These are phyloP conservation scores for Baronia brevicornis DNA, from an alignment of 2,888 invertebrate genomes.

Conservation along the genomic window DNA sequence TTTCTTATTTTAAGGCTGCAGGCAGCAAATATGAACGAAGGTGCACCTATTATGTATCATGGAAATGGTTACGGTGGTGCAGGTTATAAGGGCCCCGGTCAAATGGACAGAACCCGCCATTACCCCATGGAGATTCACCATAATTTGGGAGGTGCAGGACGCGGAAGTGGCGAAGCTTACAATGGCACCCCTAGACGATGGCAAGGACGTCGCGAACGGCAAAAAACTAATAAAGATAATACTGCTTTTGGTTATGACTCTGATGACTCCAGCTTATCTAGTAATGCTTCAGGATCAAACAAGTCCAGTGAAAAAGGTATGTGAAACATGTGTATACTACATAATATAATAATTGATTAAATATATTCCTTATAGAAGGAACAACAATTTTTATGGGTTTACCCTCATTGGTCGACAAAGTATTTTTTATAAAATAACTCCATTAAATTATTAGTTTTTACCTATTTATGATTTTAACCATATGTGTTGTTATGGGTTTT, in stretches of 20 bases:
- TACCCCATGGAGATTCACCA: conserved; percentile 51
- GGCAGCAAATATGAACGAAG: conserved; percentile 52
- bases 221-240: conserved; percentile 37
- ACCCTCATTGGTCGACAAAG: neutral
- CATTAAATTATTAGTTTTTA: no score
- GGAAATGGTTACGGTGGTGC: conserved; percentile 46
- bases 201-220: conserved; percentile 44
- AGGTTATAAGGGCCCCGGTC: conserved; percentile 45
- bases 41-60: conserved; percentile 58
- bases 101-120: conserved; percentile 47
- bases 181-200: conserved; percentile 39
- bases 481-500: no score
- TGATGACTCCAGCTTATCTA: conserved; percentile 68
- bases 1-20: conserved; percentile 27
- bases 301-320: conserved; percentile 62
- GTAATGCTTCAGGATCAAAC: conserved; percentile 65
- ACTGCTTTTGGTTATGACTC: conserved; percentile 65
- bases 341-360: no score
- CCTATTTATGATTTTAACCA: no score
- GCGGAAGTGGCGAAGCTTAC: conserved; percentile 29
- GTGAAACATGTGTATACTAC: no score
- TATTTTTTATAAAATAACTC: no score
- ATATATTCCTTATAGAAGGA: no score
- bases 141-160: conserved; percentile 32
- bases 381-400: neutral